Base-by-base conservation (phyloP, 1,140 invertebrate species). In the Drosophila sechellia region DNA sequence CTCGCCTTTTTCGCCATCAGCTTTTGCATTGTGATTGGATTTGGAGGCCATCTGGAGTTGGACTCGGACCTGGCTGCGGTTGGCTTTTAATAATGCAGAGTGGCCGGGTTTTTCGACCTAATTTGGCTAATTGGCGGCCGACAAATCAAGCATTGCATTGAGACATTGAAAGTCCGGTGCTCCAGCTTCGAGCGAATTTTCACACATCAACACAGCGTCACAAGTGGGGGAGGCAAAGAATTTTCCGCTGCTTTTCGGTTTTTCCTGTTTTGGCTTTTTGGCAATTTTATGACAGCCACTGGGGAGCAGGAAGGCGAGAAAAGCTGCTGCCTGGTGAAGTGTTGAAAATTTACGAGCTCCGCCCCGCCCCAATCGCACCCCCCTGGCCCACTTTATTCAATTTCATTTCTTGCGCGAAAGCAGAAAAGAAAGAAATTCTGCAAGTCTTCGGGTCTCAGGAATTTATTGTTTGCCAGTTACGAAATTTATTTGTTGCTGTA, bases 401-500 rank as follows among this genome's bases (percentile, higher is more conserved):
- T 77, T 77, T 77, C 57, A 61, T 68, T 64, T 55, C 54, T 66
- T 70, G 64, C 74, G 64, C 50, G 60, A 77, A 83, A 73, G 53
- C 39, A 52, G 45, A 71, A 59, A 52, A 71, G 66, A 45, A 72
- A 58, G 66, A 45, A 72, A 58, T 84, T 75, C 81, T 65, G 49
- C 75, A 84, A 83, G 81, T 85, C 72, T 56, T 79, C 59, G 80
- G 57, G 83, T 70, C 70, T 86, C 73, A 70, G 84, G 77, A 89
- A 87, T 87, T 87, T 87, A 87, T 87, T 87, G 84, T 89, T 81
- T 87, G 68, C 80, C 84, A 87, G 84, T 89, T 89, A 79, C 79
- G 59, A 89, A 87, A 87, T 86, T 86, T 86, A 87, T 86, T 86
- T 86, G 64, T 86, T 86, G 78, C 73, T 86, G 81, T 78, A 87